These are phyloP conservation scores for Mylabris sibirica DNA, from an alignment of 2,888 invertebrate species.

Conservation along the genomic window DNA sequence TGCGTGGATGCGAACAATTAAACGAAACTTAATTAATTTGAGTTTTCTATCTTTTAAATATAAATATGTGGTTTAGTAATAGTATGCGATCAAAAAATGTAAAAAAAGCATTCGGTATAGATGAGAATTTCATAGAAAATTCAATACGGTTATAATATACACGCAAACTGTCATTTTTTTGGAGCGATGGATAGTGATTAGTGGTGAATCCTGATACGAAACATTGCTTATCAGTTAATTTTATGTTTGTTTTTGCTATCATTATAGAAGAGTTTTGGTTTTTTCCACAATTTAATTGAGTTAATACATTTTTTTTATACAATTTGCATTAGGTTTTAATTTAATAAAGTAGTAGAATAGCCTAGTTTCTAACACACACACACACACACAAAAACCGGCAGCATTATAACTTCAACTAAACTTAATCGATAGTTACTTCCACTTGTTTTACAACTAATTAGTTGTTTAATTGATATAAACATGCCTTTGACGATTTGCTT, in stretches of 20 bases:
- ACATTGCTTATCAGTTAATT: neutral
- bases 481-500: constrained; percentile 32
- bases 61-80: neutral
- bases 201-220: neutral
- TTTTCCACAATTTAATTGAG: neutral
- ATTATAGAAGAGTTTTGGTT: neutral
- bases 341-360: constrained; percentile 22
- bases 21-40: neutral
- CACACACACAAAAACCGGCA: constrained; percentile 24
- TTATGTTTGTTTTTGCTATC: neutral
- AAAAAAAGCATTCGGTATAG: neutral
- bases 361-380: constrained; percentile 20
- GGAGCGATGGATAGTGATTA: neutral
- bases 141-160: neutral
- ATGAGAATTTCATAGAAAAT: neutral
- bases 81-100: neutral
- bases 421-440: constrained; percentile 35
- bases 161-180: constrained; percentile 1
- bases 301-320: neutral
- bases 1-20: constrained; percentile 19
- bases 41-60: neutral
- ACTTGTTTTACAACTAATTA: constrained; percentile 36
- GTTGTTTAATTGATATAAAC: constrained; percentile 35
- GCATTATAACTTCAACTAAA: constrained; percentile 21
- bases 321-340: constrained; percentile 23